These are phyloP conservation scores for Mobula birostris DNA, from an alignment of 2,113 vertebrate genomes.

Conservation along the genomic window DNA sequence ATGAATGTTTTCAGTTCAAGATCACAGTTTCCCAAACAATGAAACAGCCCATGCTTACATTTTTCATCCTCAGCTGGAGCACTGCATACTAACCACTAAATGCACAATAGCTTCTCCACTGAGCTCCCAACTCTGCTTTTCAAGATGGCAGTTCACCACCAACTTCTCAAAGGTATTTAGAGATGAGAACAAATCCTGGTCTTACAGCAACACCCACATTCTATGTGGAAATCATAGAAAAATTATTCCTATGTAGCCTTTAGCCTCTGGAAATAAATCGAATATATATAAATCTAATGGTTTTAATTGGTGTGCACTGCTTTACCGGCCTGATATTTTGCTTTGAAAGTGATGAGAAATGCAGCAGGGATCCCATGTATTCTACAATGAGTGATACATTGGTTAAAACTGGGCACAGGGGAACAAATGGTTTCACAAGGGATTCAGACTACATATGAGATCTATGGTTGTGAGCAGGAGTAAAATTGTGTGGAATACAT, in stretches of 20 bases:
- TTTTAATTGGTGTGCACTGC: no score
- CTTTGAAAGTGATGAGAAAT: not conserved
- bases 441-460: not conserved
- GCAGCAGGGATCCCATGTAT: not conserved
- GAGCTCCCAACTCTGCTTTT: no score
- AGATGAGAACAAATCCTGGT: no score
- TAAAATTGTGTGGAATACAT: not conserved
- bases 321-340: not conserved
- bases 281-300: not conserved
- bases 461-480: not conserved
- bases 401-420: not conserved
- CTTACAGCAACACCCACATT: no score
- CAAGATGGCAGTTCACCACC: no score
- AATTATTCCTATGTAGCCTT: not conserved
- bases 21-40: no score
- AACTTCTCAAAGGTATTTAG: no score
- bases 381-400: not conserved
- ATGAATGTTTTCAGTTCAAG: no score
- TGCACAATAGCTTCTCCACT: no score
- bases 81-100: no score
- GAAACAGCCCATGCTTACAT: no score
- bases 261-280: not conserved
- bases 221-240: not conserved
- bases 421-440: not conserved
- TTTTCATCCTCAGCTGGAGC: no score